These are phyloP conservation scores for Mirza zaza DNA, from an alignment of 2,113 vertebrate genomes.

Conservation along the genomic window DNA sequence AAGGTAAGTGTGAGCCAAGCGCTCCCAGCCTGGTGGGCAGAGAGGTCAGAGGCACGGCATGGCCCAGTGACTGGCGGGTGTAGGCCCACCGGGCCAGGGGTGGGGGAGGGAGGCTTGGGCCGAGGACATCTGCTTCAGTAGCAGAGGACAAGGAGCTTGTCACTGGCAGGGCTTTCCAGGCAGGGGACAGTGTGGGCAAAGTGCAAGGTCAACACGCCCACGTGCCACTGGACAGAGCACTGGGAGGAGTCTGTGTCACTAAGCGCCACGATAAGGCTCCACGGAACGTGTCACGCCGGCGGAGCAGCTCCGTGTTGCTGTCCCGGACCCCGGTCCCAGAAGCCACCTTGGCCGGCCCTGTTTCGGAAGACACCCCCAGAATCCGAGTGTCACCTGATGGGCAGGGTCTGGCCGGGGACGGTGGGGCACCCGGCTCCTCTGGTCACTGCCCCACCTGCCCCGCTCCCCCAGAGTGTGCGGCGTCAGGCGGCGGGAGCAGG, in stretches of 20 bases:
- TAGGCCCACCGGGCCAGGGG: too few relatives aligned
- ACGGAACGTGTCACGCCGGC: rapidly evolving
- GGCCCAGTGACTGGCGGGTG: rapidly evolving
- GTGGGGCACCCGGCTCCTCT: too few relatives aligned
- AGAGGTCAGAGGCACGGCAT: background rate
- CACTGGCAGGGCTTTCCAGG: background rate
- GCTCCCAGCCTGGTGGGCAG: background rate
- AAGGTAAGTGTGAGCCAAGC: background rate
- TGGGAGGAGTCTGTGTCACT: background rate
- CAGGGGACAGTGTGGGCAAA: background rate
- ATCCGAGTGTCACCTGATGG: too few relatives aligned
- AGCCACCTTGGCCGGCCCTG: background rate
- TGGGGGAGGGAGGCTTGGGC: too few relatives aligned
- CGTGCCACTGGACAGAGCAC: rapidly evolving
- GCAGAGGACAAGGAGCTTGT: background rate
- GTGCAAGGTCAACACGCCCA: background rate
- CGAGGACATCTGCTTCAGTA: too few relatives aligned
- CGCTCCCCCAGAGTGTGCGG: too few relatives aligned
- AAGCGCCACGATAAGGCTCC: too few relatives aligned
- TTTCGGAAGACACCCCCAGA: too few relatives aligned
- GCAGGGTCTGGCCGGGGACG: background rate
- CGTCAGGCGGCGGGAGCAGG: rapidly evolving
- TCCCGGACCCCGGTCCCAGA: too few relatives aligned
- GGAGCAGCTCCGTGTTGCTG: too few relatives aligned
- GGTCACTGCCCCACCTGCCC: background rate